Percentiles rank a stretch among this genome's conserved stretches.
phyloP scores from a whole-genome alignment of 2,797 vertebrate genomes.

The Adelosebastes latens region DNA sequence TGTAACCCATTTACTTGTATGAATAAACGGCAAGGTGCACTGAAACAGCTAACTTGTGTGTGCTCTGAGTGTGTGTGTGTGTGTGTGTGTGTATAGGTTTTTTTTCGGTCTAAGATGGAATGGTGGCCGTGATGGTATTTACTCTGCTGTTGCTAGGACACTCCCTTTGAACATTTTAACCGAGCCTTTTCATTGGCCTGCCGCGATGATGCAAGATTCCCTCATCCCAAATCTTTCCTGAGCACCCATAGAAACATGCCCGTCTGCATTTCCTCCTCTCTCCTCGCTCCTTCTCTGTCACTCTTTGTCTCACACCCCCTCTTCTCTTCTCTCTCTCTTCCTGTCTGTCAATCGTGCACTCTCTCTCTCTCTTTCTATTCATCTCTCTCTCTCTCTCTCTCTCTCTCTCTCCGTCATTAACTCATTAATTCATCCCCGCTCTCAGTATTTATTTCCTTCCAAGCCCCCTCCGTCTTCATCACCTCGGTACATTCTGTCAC shows the following conservation, averaged over 20 bases:
- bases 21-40: constrained; percentile 17
- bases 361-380: constrained; percentile 14
- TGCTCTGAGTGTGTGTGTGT: constrained; percentile 3
- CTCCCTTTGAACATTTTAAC: constrained; percentile 87
- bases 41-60: constrained; percentile 9
- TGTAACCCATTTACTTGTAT: constrained; percentile 20
- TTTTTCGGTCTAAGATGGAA: constrained; percentile 63
- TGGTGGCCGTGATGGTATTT: constrained; percentile 80
- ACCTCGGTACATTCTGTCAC: constrained; percentile 35
- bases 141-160: constrained; percentile 89
- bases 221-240: constrained; percentile 84
- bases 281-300: constrained; percentile 54
- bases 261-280: constrained; percentile 68
- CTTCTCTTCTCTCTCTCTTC: not conserved
- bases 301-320: constrained; percentile 56
- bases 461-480: constrained; percentile 12
- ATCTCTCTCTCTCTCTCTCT: constrained; percentile 15
- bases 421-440: constrained; percentile 26
- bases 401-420: constrained; percentile 27
- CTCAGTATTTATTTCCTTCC: constrained; percentile 11
- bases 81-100: constrained; percentile 2
- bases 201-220: constrained; percentile 87
- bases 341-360: constrained; percentile 7
- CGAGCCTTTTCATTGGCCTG: constrained; percentile 80
- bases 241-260: constrained; percentile 85